Base-by-base conservation (phyloP, 1,140 invertebrate genomes). In the Musca domestica region DNA sequence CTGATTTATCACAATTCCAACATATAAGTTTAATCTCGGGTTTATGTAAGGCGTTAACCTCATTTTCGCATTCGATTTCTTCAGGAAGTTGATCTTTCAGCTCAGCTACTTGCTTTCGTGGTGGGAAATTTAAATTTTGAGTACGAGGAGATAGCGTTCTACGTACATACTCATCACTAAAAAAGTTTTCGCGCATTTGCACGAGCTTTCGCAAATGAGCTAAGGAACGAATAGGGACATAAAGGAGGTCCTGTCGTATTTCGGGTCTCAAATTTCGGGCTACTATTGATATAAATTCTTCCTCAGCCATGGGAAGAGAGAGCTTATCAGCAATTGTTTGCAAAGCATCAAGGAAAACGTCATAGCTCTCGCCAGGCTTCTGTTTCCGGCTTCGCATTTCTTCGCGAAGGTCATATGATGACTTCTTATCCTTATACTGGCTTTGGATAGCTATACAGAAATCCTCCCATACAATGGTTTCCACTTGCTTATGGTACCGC, bases 1-100 rank as follows among this genome's bases (percentile, higher is more conserved):
- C 48, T 67, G 19, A 10, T 52, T 30, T 30, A 15, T 51, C 65
- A 23, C 65, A 67, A 17, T 67, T 67, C 65, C 65, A 67, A 41
- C 65, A 67, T 10, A 23, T 34, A 2, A 67, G 17, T 41, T 46
- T 34, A 41, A 17, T 6, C 3, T 17, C n/a, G 7, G 3, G 1
- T 7, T 17, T 34, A 7, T 64, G n/a, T 1, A 17, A 3, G 15
- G 61, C 61, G 12, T 19, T 15, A 17, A 64, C 27, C 2, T 2
- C 15, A 7, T 20, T 46, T 19, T 64, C 19, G 1, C 10, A 3
- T 17, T 41, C n/a, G 3, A 2, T 5, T 27, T 41, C 34, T 2
- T 41, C 34, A 41, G 12, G 4, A 5, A 41, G 4, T 10, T 5
- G 4, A 7, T 41, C 34, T 5, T 41, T 10, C 12, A 41, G 34